These are phyloP conservation scores for Thalpophila matura DNA, from an alignment of 2,888 invertebrate genomes.

Conservation along the genomic window DNA sequence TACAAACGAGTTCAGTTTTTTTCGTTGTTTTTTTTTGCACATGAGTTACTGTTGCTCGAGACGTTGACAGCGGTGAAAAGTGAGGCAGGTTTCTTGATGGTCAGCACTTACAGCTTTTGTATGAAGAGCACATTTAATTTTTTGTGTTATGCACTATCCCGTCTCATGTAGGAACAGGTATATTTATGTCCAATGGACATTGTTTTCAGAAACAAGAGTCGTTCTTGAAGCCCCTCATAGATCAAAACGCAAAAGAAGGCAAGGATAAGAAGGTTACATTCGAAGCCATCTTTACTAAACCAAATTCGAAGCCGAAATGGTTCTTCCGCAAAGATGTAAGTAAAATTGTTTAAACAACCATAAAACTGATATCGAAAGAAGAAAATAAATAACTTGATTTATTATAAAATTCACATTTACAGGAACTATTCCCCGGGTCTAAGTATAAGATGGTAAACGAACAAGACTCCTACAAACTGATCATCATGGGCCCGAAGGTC, in stretches of 20 bases:
- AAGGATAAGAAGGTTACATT: slow-evolving; percentile 98
- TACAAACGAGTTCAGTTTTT: slow-evolving; percentile 76
- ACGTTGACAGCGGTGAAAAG: slow-evolving; percentile 76
- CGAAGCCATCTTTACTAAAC: slow-evolving; percentile 98
- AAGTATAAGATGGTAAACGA: slow-evolving; percentile 99
- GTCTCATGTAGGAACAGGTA: slow-evolving; percentile 33
- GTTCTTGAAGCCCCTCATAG: slow-evolving; percentile 98
- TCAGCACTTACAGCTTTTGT: slow-evolving; percentile 86
- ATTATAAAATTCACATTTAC: slow-evolving; percentile 26
- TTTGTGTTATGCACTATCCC: slow-evolving; percentile 81
- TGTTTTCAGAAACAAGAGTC: slow-evolving; percentile 96
- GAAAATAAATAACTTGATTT: too few species aligned
- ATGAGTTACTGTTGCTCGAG: slow-evolving; percentile 72
- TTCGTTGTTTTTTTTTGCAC: slow-evolving; percentile 81
- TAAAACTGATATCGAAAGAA: too few species aligned
- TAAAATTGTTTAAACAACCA: slow-evolving; percentile 62
- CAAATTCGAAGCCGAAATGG: slow-evolving; percentile 98
- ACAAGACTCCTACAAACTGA: slow-evolving; percentile 97
- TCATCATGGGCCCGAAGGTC: slow-evolving; percentile 97
- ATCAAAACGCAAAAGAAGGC: slow-evolving; percentile 98
- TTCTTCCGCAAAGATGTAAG: slow-evolving; percentile 97
- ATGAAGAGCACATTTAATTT: slow-evolving; percentile 87
- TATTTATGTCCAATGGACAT: slow-evolving; percentile 54
- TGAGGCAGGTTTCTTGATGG: slow-evolving; percentile 75
- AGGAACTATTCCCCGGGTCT: slow-evolving; percentile 98